phyloP scores from a whole-genome alignment of 2,113 vertebrate species.

The Lontra canadensis region DNA sequence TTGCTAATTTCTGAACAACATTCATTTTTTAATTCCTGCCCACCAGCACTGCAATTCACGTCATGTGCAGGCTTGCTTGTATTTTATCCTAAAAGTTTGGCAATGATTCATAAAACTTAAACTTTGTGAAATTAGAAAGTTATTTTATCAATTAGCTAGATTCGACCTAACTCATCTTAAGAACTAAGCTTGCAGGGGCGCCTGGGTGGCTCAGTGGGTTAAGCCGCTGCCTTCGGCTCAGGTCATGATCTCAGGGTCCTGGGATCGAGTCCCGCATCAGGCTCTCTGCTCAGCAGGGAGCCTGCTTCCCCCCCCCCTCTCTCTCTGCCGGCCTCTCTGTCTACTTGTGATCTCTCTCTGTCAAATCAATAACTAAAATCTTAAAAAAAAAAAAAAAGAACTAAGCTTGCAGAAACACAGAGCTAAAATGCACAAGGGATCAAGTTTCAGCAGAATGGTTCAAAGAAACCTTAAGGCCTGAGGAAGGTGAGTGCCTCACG shows the following conservation, averaged over 20 bases:
- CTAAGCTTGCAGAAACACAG: neutral
- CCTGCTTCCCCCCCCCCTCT: no score
- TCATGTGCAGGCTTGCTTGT: neutral
- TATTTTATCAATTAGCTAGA: slow-evolving; percentile 13
- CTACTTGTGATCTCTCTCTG: no score
- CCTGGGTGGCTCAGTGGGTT: no score
- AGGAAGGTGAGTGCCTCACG: neutral
- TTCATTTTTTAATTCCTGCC: slow-evolving; percentile 58
- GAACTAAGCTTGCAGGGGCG: neutral
- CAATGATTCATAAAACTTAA: neutral
- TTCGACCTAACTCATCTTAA: neutral
- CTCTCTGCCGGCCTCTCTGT: no score
- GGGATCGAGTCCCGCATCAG: no score
- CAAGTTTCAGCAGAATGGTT: neutral
- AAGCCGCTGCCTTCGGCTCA: no score
- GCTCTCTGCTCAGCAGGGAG: no score
- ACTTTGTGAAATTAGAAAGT: slow-evolving; percentile 5
- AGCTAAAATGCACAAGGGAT: neutral
- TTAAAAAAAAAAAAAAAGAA: no score
- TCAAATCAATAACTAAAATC: no score
- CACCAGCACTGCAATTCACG: neutral
- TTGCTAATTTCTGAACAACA: slow-evolving; percentile 36
- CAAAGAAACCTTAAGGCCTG: neutral
- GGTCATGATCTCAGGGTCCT: no score
- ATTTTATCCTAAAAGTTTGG: neutral